phyloP scores from a whole-genome alignment of 2,113 vertebrate species.

The Lamprotornis superbus region DNA sequence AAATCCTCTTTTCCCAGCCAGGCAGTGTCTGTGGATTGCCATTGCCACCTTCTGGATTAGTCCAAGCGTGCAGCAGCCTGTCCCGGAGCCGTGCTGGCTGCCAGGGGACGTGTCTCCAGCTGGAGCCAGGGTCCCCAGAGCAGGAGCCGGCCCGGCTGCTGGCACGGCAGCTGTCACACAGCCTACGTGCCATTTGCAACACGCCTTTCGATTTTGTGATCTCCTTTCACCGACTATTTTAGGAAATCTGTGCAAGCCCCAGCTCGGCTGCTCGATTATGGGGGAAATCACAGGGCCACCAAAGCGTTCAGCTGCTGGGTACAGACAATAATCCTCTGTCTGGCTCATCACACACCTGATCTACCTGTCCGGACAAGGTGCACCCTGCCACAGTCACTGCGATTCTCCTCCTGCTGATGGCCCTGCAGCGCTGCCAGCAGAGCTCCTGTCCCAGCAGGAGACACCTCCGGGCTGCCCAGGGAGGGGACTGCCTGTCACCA shows the following conservation, averaged over 20 bases:
- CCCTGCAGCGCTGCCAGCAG: neutral
- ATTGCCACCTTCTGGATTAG: slow-evolving; percentile 51
- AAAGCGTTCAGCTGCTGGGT: neutral
- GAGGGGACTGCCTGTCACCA: fast-evolving
- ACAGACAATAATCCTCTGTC: neutral
- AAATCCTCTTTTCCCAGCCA: neutral
- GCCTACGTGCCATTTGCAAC: neutral
- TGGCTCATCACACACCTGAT: neutral
- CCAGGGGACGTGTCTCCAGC: neutral
- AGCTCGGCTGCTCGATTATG: fast-evolving
- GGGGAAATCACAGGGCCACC: neutral
- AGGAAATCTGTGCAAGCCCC: neutral
- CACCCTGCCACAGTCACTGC: neutral
- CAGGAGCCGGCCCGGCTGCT: neutral
- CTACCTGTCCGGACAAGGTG: neutral
- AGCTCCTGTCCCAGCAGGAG: neutral
- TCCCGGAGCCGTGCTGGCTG: neutral
- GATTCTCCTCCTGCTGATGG: neutral
- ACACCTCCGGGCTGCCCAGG: neutral
- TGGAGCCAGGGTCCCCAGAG: neutral
- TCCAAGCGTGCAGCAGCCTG: neutral
- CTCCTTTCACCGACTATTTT: neutral
- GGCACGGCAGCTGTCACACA: neutral
- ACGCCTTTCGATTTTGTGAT: fast-evolving
- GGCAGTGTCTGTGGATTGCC: neutral